Base-by-base conservation (phyloP, 2,888 invertebrate species). In the Gortyna flavago region DNA sequence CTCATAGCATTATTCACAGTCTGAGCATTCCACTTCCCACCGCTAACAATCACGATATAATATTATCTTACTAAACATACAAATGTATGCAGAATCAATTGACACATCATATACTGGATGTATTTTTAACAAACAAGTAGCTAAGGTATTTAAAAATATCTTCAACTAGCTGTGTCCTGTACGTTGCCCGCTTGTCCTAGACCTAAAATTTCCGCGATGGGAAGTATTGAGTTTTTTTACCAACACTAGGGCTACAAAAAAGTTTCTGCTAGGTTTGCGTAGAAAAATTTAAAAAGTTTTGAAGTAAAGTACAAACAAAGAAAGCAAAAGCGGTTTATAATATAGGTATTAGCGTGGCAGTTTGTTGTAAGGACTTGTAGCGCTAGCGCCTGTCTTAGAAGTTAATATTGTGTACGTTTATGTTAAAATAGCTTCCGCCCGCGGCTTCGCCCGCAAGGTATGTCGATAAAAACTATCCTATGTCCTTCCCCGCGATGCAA, bases 1-100 rank as follows among this genome's bases (percentile, higher is more conserved):
- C 75, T 89, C 88, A 89, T 69, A 59, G 75, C 9, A 75, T 89
- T 88, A 89, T 85, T 89, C 89, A 90, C 75, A 76, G 88, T 85
- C 88, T 84, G 84, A 78, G 86, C 59, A 88, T 87, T 86, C 81
- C 70, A 75, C 51, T 74, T 85, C 75, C 69, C 85, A 84, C 72
- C 81, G 72, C 35, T 54, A 65, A 81, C 83, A 79, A 75, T 83
- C 62, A 54, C 70, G 70, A 74, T 74, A 80, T 77, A 72, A 74
- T 79, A 80, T 77, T 75, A 74, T 79, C 68, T 69, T 61, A 75
- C 70, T 71, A 75, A 79, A 71, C 68, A 78, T 75, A 83, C 68
- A 73, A 57, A 80, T 74, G 38, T 80, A 78, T 78, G n/a, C 65
- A 77, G 76, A 82, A 82, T 75, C 72, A 79, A 75, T 77, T 71